Evolutionary conservation across 1,140 invertebrate genomes (phyloP).

Genomic region (Saxidomus purpurata): DNA sequence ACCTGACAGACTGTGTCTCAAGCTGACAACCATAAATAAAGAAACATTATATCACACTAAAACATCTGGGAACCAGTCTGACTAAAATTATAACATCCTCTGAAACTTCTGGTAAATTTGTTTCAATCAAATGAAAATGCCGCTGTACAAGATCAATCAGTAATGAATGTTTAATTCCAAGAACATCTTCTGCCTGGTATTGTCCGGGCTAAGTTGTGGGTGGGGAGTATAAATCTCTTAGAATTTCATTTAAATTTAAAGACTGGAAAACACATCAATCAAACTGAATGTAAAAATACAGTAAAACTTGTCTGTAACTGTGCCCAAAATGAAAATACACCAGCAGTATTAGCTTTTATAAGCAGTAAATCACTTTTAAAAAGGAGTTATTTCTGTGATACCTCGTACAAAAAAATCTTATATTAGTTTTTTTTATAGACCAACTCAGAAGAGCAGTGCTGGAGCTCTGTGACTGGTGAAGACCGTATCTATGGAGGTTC

Average conservation of each 20-base stretch:
- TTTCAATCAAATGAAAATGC: neutral
- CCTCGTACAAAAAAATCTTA: too few species aligned
- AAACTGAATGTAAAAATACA: neutral
- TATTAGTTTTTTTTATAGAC: too few species aligned
- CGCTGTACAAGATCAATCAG: neutral
- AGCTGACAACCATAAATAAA: conserved; percentile 43
- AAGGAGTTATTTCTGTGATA: too few species aligned
- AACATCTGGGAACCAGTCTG: conserved; percentile 43
- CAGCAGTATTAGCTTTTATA: neutral
- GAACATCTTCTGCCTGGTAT: neutral
- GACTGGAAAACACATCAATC: neutral
- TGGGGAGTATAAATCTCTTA: neutral
- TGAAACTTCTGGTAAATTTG: neutral
- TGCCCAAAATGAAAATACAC: neutral
- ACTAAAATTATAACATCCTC: neutral
- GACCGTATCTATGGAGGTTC: too few species aligned
- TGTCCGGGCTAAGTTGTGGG: neutral
- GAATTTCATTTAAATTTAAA: neutral
- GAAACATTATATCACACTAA: conserved; percentile 22
- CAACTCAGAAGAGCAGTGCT: too few species aligned
- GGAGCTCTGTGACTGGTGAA: too few species aligned
- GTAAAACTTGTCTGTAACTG: neutral
- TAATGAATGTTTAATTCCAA: neutral
- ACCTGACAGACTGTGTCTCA: conserved; percentile 42
- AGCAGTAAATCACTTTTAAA: neutral